Evolutionary conservation across 2,113 vertebrate genomes (phyloP), one percentile per base, ranked within the genome.

Genomic region (Chlorodrepanis virens): DNA sequence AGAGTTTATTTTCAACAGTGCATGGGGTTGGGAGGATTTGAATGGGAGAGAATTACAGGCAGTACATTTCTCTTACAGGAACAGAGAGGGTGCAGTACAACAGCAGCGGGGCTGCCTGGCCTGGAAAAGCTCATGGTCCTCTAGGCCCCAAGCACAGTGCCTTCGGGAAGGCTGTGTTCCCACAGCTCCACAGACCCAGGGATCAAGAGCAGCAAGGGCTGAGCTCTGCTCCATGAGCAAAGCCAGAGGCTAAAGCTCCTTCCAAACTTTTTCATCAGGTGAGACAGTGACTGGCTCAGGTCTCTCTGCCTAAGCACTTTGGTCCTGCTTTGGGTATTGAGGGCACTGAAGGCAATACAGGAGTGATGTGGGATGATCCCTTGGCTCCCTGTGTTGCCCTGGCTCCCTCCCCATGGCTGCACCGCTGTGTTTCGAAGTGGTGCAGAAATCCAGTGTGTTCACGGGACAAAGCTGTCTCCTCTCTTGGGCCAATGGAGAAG

Each of bases 1-100:
- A 94, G 68, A 91, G 68, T 97, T 97, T 97, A 97, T 97, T 97
- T 94, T 86, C 87, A 86, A 83, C 82, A 86, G 52, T 3, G 75
- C 33, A 63, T 0, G 13, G 79, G 90, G 72, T 40, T n/a, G 52
- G 53, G 31, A 39, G 65, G 63, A 64, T 88, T 94, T 90, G 50
- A 80, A 91, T 37, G 56, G 75, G 68, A 69, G 60, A 52, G 35
- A 60, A 52, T 92, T 89, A 96, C 94, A 97, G 61, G 20, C 79
- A 53, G 81, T 56, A 83, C 4, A 10, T 93, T 94, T 92, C 83
- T 93, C 64, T 80, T 75, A 93, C 60, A 90, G 72, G 71, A 92
- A 91, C 39, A 92, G 60, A 70, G 64, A 84, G 40, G 37, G 72
- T 81, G 90, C 39, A 45, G 18, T 45, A 49, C 24, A 93, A 79